Base-by-base conservation (phyloP, 2,888 invertebrate species). In the Siphlonurus alternatus region DNA sequence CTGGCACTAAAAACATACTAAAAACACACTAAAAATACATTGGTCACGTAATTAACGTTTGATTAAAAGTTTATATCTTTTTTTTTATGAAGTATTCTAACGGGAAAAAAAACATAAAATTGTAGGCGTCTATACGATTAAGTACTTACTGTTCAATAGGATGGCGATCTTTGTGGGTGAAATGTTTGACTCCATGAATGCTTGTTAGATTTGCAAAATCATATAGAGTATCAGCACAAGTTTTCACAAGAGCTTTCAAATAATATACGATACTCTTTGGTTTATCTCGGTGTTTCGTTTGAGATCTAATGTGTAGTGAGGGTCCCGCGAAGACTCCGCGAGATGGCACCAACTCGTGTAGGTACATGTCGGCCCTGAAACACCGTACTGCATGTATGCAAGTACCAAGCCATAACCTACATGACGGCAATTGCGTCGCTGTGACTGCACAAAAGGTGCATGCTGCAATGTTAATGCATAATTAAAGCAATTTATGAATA, bases 51-150 rank as follows among this genome's bases (percentile, higher is more conserved):
- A 56, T 56, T 56, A 56, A 56, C 56, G 56, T 22, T 56, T 56
- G 56, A 56, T 56, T 56, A 56, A 56, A 56, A 56, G 19, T 56
- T 56, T 56, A 56, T 22, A 22, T 22, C 56, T 56, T 56, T 56
- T 56, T 51, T 51, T 38, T 38, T 38, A 38, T 38, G 38, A 38
- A 38, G 38, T 38, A 38, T 38, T 38, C 15, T 38, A 38, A 38
- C 38, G 38, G 15, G 38, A 38, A 38, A 38, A 38, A 38, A 38
- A 5, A 38, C 15, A 38, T n/a, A 38, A 38, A 38, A 38, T 38
- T 38, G 38, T 38, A 38, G 38, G 38, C 38, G 38, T 38, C 38
- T 38, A 38, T 38, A 38, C 38, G 7, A 38, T 38, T 38, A 38
- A 38, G 38, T 38, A 38, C 38, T 38, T 38, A 38, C 38, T 38